phyloP scores from a whole-genome alignment of 2,113 vertebrate genomes.

The Syrrhaptes paradoxus region DNA sequence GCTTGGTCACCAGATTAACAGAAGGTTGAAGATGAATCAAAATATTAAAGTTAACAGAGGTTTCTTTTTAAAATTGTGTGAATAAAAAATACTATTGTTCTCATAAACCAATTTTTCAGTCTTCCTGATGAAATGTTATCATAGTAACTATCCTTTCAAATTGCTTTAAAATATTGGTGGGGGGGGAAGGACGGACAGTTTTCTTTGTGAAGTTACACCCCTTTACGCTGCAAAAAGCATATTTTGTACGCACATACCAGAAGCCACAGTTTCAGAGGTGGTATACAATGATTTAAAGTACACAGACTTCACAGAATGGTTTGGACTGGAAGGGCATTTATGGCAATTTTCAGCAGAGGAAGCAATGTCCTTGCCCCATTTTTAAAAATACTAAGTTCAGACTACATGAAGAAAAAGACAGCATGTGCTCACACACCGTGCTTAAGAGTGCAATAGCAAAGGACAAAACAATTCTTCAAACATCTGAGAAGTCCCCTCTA shows the following conservation, averaged over 20 bases:
- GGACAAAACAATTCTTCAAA: not conserved
- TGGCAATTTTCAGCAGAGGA: not conserved
- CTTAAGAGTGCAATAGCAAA: not conserved
- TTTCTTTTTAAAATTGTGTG: not conserved
- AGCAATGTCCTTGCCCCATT: accelerated
- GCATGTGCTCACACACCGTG: accelerated
- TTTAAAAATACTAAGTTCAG: not conserved
- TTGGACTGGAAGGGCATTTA: not conserved
- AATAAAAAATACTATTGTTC: not conserved
- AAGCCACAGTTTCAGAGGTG: not conserved
- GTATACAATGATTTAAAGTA: not conserved
- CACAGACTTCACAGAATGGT: not conserved
- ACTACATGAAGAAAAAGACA: not conserved
- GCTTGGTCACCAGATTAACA: not conserved
- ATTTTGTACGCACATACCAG: not conserved
- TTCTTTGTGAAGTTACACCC: not conserved
- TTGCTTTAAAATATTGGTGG: not conserved
- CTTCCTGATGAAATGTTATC: not conserved
- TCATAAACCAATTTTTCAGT: not conserved
- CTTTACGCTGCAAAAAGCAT: not conserved
- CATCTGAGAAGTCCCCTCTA: not conserved
- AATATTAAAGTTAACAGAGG: not conserved
- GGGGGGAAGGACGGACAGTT: no score
- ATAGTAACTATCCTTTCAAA: not conserved
- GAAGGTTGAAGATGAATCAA: not conserved